Conservation (phyloP, 2,113 vertebrate species). For the Poecile atricapillus region DNA sequence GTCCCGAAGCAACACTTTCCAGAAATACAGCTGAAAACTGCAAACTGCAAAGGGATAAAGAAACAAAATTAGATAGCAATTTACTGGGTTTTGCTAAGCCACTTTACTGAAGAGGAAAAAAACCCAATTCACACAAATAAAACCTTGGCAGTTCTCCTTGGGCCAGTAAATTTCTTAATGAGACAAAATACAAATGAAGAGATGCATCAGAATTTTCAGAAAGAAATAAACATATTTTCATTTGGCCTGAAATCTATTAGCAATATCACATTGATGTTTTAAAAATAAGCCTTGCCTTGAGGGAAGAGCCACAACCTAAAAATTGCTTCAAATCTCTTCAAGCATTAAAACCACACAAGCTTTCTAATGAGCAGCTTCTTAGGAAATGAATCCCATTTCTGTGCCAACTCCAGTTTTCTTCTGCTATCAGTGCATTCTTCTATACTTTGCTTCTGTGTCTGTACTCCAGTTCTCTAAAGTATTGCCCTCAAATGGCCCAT, state of each 20-base stretch:
- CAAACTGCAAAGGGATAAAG: background rate
- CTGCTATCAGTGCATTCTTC: background rate
- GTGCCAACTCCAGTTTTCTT: background rate
- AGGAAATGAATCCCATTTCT: background rate
- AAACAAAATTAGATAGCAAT: slow-evolving; percentile 3
- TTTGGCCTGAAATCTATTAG: slow-evolving; percentile 28
- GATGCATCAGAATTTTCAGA: background rate
- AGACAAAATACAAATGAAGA: background rate
- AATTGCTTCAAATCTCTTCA: slow-evolving; percentile 36
- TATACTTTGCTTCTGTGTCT: background rate
- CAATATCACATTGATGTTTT: slow-evolving; percentile 20
- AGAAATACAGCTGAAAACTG: background rate
- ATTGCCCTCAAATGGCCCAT: background rate
- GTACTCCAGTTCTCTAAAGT: background rate
- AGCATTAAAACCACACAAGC: background rate
- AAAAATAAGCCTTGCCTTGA: slow-evolving; percentile 29
- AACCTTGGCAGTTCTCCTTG: background rate
- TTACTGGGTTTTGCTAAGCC: background rate
- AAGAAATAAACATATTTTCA: background rate
- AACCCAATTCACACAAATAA: slow-evolving; percentile 2
- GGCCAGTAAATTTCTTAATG: background rate
- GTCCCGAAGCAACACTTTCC: background rate
- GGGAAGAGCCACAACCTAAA: slow-evolving; percentile 1
- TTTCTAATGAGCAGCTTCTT: background rate
- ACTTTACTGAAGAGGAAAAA: background rate